Conservation (phyloP, 2,888 invertebrate genomes). For the Amphipyra tragopoginis region DNA sequence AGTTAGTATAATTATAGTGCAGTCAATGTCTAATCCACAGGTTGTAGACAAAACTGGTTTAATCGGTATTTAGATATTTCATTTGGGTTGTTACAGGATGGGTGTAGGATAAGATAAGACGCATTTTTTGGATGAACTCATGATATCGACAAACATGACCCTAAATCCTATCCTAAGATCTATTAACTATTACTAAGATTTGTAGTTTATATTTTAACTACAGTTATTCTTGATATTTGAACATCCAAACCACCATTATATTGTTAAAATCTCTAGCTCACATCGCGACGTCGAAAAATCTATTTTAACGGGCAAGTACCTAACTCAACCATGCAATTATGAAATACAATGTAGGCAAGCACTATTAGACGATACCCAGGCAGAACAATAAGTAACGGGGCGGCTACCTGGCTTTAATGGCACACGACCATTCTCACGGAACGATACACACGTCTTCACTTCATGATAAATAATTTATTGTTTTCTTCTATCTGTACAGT, state of each 20-base stretch:
- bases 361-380: constrained; percentile 55
- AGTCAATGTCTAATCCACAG: too few relatives aligned
- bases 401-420: constrained; percentile 69
- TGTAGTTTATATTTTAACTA: too few relatives aligned
- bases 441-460: constrained; percentile 77
- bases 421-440: constrained; percentile 79
- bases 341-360: constrained; percentile 51
- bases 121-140: too few relatives aligned
- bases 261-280: constrained; percentile 12
- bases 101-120: too few relatives aligned
- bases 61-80: background rate
- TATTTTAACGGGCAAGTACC: constrained; percentile 28
- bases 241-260: constrained; percentile 4
- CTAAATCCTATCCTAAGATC: too few relatives aligned
- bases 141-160: too few relatives aligned
- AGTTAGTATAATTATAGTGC: background rate
- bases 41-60: background rate
- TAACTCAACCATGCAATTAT: constrained; percentile 41
- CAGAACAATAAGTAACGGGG: constrained; percentile 73
- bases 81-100: too few relatives aligned
- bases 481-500: constrained; percentile 49
- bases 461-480: constrained; percentile 67
- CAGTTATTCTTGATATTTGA: background rate
- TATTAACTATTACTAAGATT: too few relatives aligned
- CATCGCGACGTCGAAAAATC: constrained; percentile 9